Evolutionary conservation across 2,888 invertebrate genomes (phyloP), one percentile per base, ranked within the genome.

Genomic region (Thysanoteuthis rhombus): DNA sequence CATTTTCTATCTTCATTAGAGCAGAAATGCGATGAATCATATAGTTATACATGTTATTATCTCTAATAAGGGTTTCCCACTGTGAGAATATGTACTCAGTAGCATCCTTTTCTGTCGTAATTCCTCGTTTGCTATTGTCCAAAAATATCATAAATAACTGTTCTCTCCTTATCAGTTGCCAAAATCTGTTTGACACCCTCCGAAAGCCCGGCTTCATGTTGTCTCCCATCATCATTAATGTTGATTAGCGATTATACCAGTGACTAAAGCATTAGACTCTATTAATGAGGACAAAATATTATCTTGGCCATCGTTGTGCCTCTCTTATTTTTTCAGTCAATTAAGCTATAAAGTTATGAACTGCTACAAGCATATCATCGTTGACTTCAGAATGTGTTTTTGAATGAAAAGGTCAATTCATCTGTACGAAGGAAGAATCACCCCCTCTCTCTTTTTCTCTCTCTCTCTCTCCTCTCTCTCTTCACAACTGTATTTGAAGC

Each of bases 171-270:
- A 75, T 75, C 75, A 75, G 75, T 75, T 75, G 36, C 75, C 75
- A 75, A 75, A 75, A 75, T 75, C 75, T 75, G n/a, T 75, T 75
- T 75, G 75, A 75, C 75, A 75, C 75, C n/a, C 75, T n/a, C n/a
- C 36, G n/a, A 75, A 75, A 36, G 12, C 4, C 75, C n/a, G 75
- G n/a, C 52, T 52, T 75, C 75, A 16, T 12, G 75, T 75, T 75
- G 75, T 75, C 36, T n/a, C n/a, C 75, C 75, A 12, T 36, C 75
- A n/a, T 75, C 19, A 75, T 75, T 75, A 75, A 75, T n/a, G n/a
- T 75, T 36, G 75, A 75, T 75, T 75, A n/a, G 75, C 75, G 75
- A 75, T 75, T 75, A 75, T 75, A n/a, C 12, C 75, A 75, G n/a
- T n/a, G 75, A 75, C 75, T 75, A 75, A 75, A 75, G 16, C 75